phyloP scores from a whole-genome alignment of 2,888 invertebrate genomes.

The Drosophila trichaetosa region DNA sequence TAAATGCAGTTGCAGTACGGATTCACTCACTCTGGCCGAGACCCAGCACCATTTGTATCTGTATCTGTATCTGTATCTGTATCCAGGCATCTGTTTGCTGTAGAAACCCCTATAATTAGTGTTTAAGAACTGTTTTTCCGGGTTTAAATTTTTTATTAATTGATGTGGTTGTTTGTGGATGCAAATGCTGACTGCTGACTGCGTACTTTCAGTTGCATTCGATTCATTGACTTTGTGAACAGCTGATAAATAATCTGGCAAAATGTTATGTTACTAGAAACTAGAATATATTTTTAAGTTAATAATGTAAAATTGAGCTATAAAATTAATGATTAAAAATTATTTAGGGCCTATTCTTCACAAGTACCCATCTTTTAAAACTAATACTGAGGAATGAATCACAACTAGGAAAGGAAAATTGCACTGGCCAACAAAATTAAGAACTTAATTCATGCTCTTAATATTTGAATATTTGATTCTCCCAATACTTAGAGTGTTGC shows the following conservation, averaged over 20 bases:
- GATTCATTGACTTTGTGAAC: not conserved
- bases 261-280: too few relatives aligned
- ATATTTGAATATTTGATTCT: not conserved
- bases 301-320: not conserved
- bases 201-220: not conserved
- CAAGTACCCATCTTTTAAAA: not conserved
- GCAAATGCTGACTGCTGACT: constrained; percentile 31
- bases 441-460: not conserved
- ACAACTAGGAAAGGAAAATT: not conserved
- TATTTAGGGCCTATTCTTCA: not conserved
- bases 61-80: constrained; percentile 29
- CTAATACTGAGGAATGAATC: not conserved
- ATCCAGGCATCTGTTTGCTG: constrained; percentile 32
- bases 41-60: constrained; percentile 28
- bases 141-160: constrained; percentile 64
- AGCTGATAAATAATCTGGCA: not conserved
- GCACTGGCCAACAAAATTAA: not conserved
- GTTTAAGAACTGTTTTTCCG: constrained; percentile 59
- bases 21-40: constrained; percentile 14
- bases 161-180: constrained; percentile 34
- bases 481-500: not conserved
- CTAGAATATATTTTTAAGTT: not conserved
- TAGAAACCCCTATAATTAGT: constrained; percentile 59
- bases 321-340: not conserved
- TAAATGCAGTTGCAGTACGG: constrained; percentile 53